Base-by-base conservation (phyloP, 35 echinoderm and acorn worm genomes). In the Stichopus chloronotus region DNA sequence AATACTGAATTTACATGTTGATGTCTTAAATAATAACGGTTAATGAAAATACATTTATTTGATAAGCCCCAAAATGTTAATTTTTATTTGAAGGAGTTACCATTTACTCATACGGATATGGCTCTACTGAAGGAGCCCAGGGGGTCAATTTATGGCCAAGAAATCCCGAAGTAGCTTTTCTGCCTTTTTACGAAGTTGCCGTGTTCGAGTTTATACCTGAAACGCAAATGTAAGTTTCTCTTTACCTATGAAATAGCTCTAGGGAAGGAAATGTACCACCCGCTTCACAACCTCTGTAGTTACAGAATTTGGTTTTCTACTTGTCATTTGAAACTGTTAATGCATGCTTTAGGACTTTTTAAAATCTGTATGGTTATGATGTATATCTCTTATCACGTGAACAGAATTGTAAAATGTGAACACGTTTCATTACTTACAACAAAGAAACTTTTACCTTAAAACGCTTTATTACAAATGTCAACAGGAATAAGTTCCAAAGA, bases 191-290 rank as follows among this genome's bases (percentile, higher is more conserved):
- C 76, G 76, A 79, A 24, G 76, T 79, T 21, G 76, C 76, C 8
- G 25, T 79, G 8, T 79, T 79, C 21, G 76, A 79, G 21, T 79
- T 79, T 79, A 79, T 79, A 24, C 76, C 76, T 10, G 76, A 79
- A 52, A 52, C 12, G 9, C 12, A 21, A 79, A 79, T 79, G 76
- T 22, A 79, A 79, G 76, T 79, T 24, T 9, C 9, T 79, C 21
- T 52, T 30, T 68, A n/a, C n/a, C n/a, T 43, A 43, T 43, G 30
- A 43, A 43, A 43, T 43, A 3, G 30, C 30, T 43, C 30, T 43
- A 43, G 30, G 30, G 30, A 43, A 43, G 30, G 30, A 43, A 43
- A 43, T 43, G 30, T 43, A 43, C 30, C 30, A 43, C 0, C 30
- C 30, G 30, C 30, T 43, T 43, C 30, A 43, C 30, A 43, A 43